phyloP scores from a whole-genome alignment of 2,113 vertebrate species.

The Ophiodon elongatus region DNA sequence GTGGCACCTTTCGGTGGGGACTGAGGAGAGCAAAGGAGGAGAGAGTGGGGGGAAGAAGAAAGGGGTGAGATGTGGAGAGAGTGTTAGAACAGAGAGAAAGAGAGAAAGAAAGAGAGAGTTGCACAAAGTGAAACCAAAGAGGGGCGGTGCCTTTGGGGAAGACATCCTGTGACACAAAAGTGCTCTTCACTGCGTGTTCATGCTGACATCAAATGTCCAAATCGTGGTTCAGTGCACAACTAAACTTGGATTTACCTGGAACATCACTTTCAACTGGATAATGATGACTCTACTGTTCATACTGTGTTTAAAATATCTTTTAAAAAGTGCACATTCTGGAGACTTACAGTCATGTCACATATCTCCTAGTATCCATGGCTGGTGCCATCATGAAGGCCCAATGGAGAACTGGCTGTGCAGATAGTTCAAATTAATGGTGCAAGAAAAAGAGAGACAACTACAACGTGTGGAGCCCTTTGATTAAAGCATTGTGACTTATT shows the following conservation, averaged over 20 bases:
- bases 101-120: conserved; percentile 40
- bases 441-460: conserved; percentile 49
- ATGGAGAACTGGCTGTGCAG: conserved; percentile 75
- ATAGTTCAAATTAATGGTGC: conserved; percentile 69
- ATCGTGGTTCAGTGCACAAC: conserved; percentile 64
- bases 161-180: conserved; percentile 74
- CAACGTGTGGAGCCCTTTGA: conserved; percentile 39
- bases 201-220: conserved; percentile 69
- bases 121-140: conserved; percentile 72
- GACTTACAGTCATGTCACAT: conserved; percentile 78
- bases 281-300: conserved; percentile 65
- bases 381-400: conserved; percentile 71
- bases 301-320: conserved; percentile 3
- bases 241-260: conserved; percentile 69
- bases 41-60: conserved; percentile 78
- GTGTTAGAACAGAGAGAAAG: conserved; percentile 70
- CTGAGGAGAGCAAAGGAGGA: conserved; percentile 93
- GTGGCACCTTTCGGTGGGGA: conserved; percentile 99
- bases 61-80: conserved; percentile 71
- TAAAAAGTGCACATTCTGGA: conserved; percentile 33
- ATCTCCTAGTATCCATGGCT: conserved; percentile 71
- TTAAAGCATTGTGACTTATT: conserved; percentile 8
- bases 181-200: conserved; percentile 78
- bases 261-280: conserved; percentile 79
- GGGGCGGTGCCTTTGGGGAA: conserved; percentile 73